Evolutionary conservation across 1,140 invertebrate genomes (phyloP).

Genomic region (Sycobia sp.): DNA sequence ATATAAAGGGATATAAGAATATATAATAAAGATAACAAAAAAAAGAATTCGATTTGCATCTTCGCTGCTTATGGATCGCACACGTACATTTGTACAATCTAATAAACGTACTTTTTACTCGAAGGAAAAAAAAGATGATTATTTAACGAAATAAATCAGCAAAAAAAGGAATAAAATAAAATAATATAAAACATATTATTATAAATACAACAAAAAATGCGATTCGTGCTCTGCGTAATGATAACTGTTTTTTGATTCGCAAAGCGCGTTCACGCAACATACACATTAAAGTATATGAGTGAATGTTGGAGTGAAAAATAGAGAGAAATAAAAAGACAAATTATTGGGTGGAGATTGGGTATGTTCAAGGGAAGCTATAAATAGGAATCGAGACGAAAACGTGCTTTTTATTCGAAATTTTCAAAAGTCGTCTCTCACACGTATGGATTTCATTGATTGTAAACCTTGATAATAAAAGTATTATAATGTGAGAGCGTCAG

Average conservation of each 20-base stretch:
- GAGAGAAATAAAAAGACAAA: background rate
- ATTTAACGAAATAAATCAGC: conserved; percentile 13
- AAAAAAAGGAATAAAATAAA: conserved; percentile 16
- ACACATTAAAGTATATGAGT: no score
- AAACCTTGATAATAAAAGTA: no score
- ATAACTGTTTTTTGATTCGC: conserved; percentile 24
- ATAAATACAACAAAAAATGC: conserved; percentile 24
- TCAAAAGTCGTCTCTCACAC: no score
- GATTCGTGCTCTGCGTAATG: conserved; percentile 18
- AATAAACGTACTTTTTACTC: conserved; percentile 37
- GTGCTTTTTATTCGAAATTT: no score
- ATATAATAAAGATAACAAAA: no score
- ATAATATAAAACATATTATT: conserved; percentile 27
- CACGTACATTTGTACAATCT: conserved; percentile 37
- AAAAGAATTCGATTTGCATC: conserved; percentile 39
- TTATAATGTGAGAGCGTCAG: no score
- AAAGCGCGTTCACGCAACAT: no score
- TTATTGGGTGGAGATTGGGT: no score
- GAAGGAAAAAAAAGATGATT: conserved; percentile 30
- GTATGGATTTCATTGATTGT: no score
- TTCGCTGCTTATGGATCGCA: conserved; percentile 37
- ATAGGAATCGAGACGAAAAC: no score
- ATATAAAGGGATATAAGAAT: conserved; percentile 31
- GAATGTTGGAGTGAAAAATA: background rate
- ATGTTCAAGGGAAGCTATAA: no score